Base-by-base conservation (phyloP, 2,113 vertebrate genomes). In the Nanorana parkeri region DNA sequence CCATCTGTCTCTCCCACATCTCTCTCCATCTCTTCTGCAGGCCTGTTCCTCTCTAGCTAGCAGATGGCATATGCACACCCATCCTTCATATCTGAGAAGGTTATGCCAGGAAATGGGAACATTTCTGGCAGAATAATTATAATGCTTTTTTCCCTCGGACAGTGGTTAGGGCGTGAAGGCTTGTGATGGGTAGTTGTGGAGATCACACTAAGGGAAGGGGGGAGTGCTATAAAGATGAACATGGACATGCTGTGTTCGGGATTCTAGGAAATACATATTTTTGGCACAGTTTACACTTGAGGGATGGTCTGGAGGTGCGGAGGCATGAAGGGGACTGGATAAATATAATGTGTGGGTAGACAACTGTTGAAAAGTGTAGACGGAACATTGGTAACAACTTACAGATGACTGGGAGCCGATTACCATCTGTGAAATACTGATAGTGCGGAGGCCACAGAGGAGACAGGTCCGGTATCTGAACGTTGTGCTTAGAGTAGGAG, bases 31-130 rank as follows among this genome's bases (percentile, higher is more conserved):
- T 68, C 47, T 66, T 47, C 63, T 21, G 17, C 24, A 32, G 19
- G 24, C 47, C 61, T 78, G 24, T 21, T 54, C 63, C 51, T 51
- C 76, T 65, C 63, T 32, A 24, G 47, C 51, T 29, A 66, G 64
- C 77, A 78, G 77, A 78, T 78, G 77, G 77, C 65, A 55, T 36
- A 15, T 55, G 77, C 41, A 67, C 64, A 65, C 51, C 75, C 64
- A 51, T 26, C 54, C 36, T 61, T 65, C 17, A 66, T 65, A 65
- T 52, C 75, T 51, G 16, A 56, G 28, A 24, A 55, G 47, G 28
- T 64, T 67, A 17, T 78, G 77, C 77, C 77, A 78, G 77, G 64
- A 67, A 55, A 64, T 56, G 63, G 77, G 64, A 68, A 78, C 51
- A 36, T 78, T 56, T 68, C 64, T 78, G 77, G 64, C 64, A 78